Percentiles rank a stretch among this genome's conserved stretches.
phyloP scores from a whole-genome alignment of 1,140 invertebrate genomes.

The Diachasmimorpha longicaudata region DNA sequence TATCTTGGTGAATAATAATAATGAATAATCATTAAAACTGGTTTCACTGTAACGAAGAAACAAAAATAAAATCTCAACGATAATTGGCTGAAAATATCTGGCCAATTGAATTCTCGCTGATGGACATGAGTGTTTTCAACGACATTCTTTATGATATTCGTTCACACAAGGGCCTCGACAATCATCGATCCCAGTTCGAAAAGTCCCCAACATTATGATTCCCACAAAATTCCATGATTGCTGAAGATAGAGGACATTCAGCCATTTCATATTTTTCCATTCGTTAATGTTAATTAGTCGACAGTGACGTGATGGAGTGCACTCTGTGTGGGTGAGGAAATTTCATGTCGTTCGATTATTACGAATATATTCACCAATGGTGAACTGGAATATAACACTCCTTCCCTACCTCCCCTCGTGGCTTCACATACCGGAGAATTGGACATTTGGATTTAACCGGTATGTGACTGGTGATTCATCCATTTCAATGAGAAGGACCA shows the following conservation, averaged over 20 bases:
- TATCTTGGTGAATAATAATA: no score
- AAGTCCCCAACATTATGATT: conserved; percentile 31
- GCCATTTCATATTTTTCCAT: conserved; percentile 50
- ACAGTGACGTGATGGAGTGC: conserved; percentile 48
- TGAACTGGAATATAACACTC: neutral
- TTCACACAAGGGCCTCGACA: neutral
- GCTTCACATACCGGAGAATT: neutral
- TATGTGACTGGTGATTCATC: neutral
- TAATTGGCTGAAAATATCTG: neutral
- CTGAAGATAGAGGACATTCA: neutral
- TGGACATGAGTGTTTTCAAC: neutral
- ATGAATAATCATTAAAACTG: neutral
- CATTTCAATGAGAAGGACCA: neutral
- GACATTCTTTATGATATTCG: neutral
- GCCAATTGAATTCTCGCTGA: neutral
- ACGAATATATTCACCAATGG: neutral
- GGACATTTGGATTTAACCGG: neutral
- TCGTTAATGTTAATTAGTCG: conserved; percentile 54
- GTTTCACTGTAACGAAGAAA: neutral
- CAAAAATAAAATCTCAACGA: neutral
- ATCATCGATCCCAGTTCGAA: neutral
- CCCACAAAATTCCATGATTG: conserved; percentile 17
- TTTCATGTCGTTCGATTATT: conserved; percentile 5
- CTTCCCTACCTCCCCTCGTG: neutral
- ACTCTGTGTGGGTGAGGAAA: conserved; percentile 18